These are phyloP conservation scores for Eremophila alpestris DNA, from an alignment of 2,797 vertebrate species.

Conservation along the genomic window DNA sequence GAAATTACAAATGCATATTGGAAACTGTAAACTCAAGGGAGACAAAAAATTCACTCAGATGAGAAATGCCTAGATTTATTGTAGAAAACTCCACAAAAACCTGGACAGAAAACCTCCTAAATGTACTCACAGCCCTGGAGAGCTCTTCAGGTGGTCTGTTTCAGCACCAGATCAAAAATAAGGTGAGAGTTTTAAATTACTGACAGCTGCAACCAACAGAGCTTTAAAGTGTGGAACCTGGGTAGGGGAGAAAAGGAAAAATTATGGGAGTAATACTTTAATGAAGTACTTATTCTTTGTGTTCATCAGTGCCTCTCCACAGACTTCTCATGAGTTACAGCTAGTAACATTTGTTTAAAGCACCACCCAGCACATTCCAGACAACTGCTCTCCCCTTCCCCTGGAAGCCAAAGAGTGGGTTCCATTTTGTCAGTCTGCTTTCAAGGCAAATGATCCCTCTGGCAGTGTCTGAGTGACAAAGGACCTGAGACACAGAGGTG, in stretches of 20 bases:
- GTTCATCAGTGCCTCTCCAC: not conserved
- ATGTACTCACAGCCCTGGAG: not conserved
- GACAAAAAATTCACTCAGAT: not conserved
- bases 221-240: not conserved
- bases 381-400: not conserved
- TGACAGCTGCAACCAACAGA: not conserved
- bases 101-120: not conserved
- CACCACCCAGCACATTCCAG: not conserved
- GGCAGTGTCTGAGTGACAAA: not conserved
- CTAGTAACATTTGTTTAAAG: not conserved
- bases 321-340: not conserved
- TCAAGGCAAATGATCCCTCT: not conserved
- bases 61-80: not conserved
- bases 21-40: not conserved
- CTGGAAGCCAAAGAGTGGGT: not conserved
- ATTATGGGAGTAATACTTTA: not conserved
- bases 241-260: not conserved
- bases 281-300: not conserved
- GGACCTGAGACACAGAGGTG: not conserved
- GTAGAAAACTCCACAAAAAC: not conserved
- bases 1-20: not conserved
- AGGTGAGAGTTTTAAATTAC: constrained; percentile 38
- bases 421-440: not conserved
- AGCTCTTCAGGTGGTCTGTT: constrained; percentile 41
- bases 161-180: constrained; percentile 7